A percentile compares a stretch with the other conserved stretches of the same genome.
Evolutionary conservation across 2,797 vertebrate species (phyloP).

Genomic region (Micropoecilia bifurca): DNA sequence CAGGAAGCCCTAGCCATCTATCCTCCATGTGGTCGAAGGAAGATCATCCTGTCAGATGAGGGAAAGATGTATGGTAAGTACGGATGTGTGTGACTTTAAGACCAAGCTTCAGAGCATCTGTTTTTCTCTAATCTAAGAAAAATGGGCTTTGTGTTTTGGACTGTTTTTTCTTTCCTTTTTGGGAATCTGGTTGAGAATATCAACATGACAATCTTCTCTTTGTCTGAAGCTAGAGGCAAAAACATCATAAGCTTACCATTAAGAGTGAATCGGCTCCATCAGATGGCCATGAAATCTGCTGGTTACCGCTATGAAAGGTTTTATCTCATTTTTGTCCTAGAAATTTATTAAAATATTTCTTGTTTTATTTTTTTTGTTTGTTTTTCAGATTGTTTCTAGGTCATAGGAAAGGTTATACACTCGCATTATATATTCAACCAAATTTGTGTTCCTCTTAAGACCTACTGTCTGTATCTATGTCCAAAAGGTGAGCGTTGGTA

Average conservation of each 20-base stretch:
- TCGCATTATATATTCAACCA: not conserved
- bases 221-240: not conserved
- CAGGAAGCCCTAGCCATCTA: constrained; percentile 99
- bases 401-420: not conserved
- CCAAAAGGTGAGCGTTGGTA: not conserved
- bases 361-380: too few relatives aligned
- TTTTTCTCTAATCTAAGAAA: not conserved
- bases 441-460: not conserved
- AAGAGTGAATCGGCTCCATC: not conserved
- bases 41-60: constrained; percentile 99
- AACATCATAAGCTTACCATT: not conserved
- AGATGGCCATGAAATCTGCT: not conserved
- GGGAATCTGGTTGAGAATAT: not conserved
- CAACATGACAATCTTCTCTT: constrained; percentile 2
- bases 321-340: not conserved
- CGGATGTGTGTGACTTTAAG: constrained; percentile 5
- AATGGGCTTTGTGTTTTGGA: not conserved
- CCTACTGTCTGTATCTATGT: not conserved
- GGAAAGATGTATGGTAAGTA: constrained; percentile 99
- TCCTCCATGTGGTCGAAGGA: constrained; percentile 97
- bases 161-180: not conserved
- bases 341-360: not conserved
- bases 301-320: not conserved
- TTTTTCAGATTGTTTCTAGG: not conserved
- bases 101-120: not conserved